Evolutionary conservation across 2,888 invertebrate genomes (phyloP).

Genomic region (Odontocerum albicorne): DNA sequence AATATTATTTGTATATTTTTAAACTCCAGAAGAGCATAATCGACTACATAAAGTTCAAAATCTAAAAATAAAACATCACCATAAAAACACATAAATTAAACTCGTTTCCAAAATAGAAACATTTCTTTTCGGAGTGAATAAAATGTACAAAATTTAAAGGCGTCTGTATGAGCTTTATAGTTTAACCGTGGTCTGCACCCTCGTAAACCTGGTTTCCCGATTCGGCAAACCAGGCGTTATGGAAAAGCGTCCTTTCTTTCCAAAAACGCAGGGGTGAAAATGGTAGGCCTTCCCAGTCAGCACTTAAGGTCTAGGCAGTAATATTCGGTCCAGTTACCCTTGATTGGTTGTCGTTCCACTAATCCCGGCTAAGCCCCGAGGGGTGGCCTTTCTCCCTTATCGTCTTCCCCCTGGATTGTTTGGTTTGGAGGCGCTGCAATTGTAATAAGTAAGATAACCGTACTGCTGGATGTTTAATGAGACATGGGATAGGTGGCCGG

Average conservation of each 20-base stretch:
- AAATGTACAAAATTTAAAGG: too few species aligned
- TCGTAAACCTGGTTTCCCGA: conserved; percentile 13
- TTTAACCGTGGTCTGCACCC: conserved; percentile 20
- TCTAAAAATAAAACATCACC: too few species aligned
- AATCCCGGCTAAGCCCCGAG: conserved; percentile 70
- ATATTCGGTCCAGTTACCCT: conserved; percentile 58
- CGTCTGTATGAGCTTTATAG: conserved; percentile 12
- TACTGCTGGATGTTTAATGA: conserved; percentile 23
- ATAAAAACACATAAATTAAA: too few species aligned
- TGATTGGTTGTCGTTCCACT: conserved; percentile 72
- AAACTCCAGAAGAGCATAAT: too few species aligned
- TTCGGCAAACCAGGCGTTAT: background rate
- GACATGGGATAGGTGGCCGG: conserved; percentile 8
- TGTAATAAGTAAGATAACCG: conserved; percentile 35
- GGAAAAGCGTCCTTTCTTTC: conserved; percentile 25
- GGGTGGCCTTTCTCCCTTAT: conserved; percentile 54
- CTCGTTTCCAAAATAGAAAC: too few species aligned
- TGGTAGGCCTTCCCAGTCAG: conserved; percentile 36
- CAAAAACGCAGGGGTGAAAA: conserved; percentile 15
- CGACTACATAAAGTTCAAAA: too few species aligned
- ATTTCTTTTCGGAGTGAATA: too few species aligned
- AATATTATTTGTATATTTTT: too few species aligned
- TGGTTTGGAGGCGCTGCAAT: conserved; percentile 22
- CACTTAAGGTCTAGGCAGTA: conserved; percentile 20
- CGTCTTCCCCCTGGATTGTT: conserved; percentile 12